These are phyloP conservation scores for Borostomias antarcticus DNA, from an alignment of 2,797 vertebrate species.

Conservation along the genomic window DNA sequence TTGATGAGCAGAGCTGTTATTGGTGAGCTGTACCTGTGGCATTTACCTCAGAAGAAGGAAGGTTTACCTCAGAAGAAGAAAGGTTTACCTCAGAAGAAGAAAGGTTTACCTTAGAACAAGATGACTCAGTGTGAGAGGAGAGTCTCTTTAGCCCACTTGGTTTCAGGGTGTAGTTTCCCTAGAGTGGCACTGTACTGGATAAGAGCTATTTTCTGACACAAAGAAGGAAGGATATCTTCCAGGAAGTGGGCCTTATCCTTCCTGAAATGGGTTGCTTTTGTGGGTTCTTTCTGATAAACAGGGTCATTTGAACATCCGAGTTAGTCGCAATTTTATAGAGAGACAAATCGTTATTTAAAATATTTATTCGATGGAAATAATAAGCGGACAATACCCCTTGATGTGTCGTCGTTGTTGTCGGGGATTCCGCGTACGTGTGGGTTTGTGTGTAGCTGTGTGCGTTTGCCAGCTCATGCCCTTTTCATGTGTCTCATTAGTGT, in stretches of 20 bases:
- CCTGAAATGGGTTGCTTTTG: not conserved
- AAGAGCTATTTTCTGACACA: not conserved
- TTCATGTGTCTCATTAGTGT: constrained; percentile 59
- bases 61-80: constrained; percentile 12
- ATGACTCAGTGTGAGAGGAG: too few relatives aligned
- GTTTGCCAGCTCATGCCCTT: constrained; percentile 42
- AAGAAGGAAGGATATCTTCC: constrained; percentile 8
- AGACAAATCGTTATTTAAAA: too few relatives aligned
- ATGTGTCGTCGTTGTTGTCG: constrained; percentile 6
- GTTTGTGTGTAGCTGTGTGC: constrained; percentile 7
- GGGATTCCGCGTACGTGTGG: constrained; percentile 1
- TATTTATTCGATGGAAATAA: too few relatives aligned
- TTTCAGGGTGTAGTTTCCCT: constrained; percentile 2
- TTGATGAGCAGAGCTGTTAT: not conserved
- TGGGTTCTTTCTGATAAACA: not conserved
- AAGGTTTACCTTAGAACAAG: too few relatives aligned
- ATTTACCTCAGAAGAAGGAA: not conserved
- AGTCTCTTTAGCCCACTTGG: too few relatives aligned
- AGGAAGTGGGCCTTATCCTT: constrained; percentile 13
- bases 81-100: too few relatives aligned
- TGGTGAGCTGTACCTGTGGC: not conserved
- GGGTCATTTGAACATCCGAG: constrained; percentile 7
- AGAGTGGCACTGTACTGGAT: not conserved
- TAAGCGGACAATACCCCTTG: too few relatives aligned
- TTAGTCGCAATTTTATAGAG: too few relatives aligned